phyloP scores from a whole-genome alignment of 1,140 invertebrate species.

The Drosophila teissieri region DNA sequence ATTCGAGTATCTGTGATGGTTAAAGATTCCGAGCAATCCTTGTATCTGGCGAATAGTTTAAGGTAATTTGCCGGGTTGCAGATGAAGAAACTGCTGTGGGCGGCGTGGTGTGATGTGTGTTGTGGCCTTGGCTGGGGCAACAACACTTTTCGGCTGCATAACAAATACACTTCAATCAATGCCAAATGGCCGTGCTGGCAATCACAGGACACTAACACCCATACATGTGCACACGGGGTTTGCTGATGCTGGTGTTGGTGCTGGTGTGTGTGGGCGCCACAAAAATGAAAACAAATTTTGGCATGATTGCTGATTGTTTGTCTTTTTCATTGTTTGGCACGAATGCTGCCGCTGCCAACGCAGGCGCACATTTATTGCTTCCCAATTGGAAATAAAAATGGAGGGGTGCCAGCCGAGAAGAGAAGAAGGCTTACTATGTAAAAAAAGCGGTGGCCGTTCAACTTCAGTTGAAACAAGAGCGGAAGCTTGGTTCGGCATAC shows the following conservation, averaged over 20 bases:
- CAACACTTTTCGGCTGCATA: constrained; percentile 72
- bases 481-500: no score
- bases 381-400: constrained; percentile 82
- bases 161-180: constrained; percentile 82
- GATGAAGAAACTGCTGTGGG: constrained; percentile 13
- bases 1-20: constrained; percentile 13
- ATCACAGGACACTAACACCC: constrained; percentile 57
- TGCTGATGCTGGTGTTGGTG: constrained; percentile 1
- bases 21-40: constrained; percentile 21
- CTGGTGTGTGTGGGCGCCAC: constrained; percentile 65
- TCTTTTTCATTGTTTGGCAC: constrained; percentile 82
- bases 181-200: constrained; percentile 73
- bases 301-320: constrained; percentile 83
- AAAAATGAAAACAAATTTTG: constrained; percentile 84
- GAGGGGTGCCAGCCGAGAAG: constrained; percentile 45
- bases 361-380: constrained; percentile 82
- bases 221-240: constrained; percentile 9
- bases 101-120: not conserved
- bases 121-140: constrained; percentile 18
- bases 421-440: constrained; percentile 21
- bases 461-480: constrained; percentile 67
- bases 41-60: constrained; percentile 25
- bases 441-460: constrained; percentile 28
- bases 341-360: constrained; percentile 66
- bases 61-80: constrained; percentile 24